A percentile compares a stretch with the other conserved stretches of the same genome.
These are phyloP conservation scores for Vandiemenella viatica DNA, from an alignment of 2,888 invertebrate species.

Conservation along the genomic window DNA sequence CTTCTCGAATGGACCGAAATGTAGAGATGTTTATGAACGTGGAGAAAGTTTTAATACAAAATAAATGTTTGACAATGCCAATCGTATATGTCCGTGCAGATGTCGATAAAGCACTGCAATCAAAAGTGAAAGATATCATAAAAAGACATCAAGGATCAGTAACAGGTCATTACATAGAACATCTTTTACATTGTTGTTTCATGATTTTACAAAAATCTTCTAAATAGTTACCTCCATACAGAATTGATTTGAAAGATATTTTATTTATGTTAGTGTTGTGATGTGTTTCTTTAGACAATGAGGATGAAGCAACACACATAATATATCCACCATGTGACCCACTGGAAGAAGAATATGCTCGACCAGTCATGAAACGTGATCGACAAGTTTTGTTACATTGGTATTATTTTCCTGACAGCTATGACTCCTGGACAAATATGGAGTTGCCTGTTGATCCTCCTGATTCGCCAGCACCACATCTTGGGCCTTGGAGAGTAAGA, in stretches of 20 bases:
- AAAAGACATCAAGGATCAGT: constrained; percentile 72
- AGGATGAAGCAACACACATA: constrained; percentile 84
- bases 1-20: constrained; percentile 78
- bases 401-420: constrained; percentile 91
- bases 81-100: constrained; percentile 69
- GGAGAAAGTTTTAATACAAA: constrained; percentile 67
- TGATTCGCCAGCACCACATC: constrained; percentile 26
- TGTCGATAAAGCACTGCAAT: constrained; percentile 63
- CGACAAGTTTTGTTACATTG: constrained; percentile 78
- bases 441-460: constrained; percentile 27
- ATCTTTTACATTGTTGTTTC: too few relatives aligned
- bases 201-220: too few relatives aligned
- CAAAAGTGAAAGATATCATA: constrained; percentile 75
- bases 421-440: constrained; percentile 61
- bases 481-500: constrained; percentile 21
- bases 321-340: constrained; percentile 76
- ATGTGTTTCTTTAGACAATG: constrained; percentile 41
- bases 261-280: neutral
- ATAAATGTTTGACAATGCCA: constrained; percentile 65
- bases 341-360: constrained; percentile 75
- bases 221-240: neutral
- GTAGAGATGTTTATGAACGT: constrained; percentile 87
- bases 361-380: constrained; percentile 71
- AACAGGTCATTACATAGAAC: constrained; percentile 31
- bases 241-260: neutral